Base-by-base conservation (phyloP, 2,113 vertebrate genomes). In the Baryphthengus martii region DNA sequence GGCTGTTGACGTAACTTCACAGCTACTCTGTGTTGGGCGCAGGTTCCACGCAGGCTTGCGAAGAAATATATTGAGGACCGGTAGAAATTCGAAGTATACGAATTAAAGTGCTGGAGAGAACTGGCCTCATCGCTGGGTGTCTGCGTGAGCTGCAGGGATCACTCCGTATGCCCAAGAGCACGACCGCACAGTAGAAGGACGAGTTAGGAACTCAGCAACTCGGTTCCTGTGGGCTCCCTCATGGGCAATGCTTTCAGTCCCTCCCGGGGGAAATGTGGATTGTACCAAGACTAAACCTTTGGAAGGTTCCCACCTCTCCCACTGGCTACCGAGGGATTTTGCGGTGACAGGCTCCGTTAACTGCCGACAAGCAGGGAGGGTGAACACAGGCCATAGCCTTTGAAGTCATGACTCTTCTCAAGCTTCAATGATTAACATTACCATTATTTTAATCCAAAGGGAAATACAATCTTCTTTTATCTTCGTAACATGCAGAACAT, bases 361-460 rank as follows among this genome's bases (percentile, higher is more conserved):
- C 85, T 44, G 37, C 63, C 50, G 72, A 62, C 53, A 79, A 79
- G 88, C 72, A 85, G 28, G 49, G 53, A 71, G 78, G 58, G 53
- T 68, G 58, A 96, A 85, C 44, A 65, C 45, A 76, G 70, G 45
- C 53, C 5, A 0, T 8, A 90, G 78, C 50, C 82, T 95, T 95
- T 95, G 65, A 92, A 84, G 89, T 85, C 7, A 1, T 14, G 47
- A 65, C 61, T 92, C 39, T 67, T 74, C 83, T 86, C 83, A 90
- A 89, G 92, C 92, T 80, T 84, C 63, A 81, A 42, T 28, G 61
- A 86, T 96, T 86, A 95, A 92, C 0, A 5, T 94, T 35, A 93
- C 42, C 70, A 40, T 72, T 94, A 89, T 94, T 97, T 91, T 95
- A 92, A 92, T 89, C 86, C 56, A 71, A 93, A 92, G 68, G 47